Evolutionary conservation across 2,888 invertebrate species (phyloP).

Genomic region (Trisateles emortualis): DNA sequence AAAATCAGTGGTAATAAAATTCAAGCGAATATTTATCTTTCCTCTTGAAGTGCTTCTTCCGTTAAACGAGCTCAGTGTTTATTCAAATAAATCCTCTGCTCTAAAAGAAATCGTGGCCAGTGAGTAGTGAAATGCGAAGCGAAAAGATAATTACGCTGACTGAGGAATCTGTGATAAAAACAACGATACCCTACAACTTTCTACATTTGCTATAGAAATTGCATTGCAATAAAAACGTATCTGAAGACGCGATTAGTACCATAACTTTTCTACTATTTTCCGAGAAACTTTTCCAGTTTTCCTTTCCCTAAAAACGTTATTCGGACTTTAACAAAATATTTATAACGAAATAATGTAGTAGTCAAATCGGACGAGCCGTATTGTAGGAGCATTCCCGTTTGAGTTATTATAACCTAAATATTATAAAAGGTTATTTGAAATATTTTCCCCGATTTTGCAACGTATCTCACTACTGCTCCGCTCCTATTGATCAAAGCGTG

Average conservation of each 20-base stretch:
- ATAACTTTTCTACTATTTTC: conserved; percentile 12
- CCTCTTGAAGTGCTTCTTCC: conserved; percentile 12
- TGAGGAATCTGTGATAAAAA: conserved; percentile 22
- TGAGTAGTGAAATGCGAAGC: conserved; percentile 38
- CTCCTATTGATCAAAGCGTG: no score
- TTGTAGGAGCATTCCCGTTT: no score
- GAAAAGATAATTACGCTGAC: conserved; percentile 14
- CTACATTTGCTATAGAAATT: conserved; percentile 30
- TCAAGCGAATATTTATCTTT: conserved; percentile 11
- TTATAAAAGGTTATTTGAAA: no score
- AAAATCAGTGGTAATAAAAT: not conserved
- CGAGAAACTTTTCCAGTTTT: no score
- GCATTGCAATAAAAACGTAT: conserved; percentile 23
- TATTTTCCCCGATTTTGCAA: no score
- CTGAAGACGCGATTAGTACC: conserved; percentile 9
- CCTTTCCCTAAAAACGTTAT: no score
- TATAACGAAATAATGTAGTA: no score
- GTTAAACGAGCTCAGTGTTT: conserved; percentile 21
- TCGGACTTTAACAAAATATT: no score
- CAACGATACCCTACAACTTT: conserved; percentile 11
- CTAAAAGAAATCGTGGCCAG: conserved; percentile 30
- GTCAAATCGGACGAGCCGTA: no score
- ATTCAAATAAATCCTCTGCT: conserved; percentile 28
- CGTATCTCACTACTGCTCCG: no score
- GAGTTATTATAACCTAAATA: no score